Conservation (phyloP, 2,888 invertebrate species). For the Caenorhabditis sp. region DNA sequence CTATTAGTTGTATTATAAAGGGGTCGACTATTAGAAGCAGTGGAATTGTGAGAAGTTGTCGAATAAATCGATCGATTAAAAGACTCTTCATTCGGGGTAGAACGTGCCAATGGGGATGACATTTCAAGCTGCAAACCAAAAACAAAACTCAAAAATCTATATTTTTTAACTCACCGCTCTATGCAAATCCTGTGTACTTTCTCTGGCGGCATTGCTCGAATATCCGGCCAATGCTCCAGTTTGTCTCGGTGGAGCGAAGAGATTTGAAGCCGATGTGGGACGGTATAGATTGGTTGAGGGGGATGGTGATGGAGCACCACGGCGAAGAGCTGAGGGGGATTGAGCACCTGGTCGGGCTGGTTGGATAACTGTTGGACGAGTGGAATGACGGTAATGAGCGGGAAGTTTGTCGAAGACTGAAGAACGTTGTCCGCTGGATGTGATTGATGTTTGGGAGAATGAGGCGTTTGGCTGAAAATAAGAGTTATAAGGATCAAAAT, state of each 20-base stretch:
- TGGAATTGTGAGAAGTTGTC: neutral
- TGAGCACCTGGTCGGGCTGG: conserved; percentile 51
- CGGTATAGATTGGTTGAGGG: conserved; percentile 34
- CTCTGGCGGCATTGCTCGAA: conserved; percentile 36
- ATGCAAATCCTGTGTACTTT: conserved; percentile 45
- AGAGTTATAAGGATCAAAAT: neutral
- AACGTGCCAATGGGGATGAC: conserved; percentile 34
- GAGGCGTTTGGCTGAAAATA: conserved; percentile 53
- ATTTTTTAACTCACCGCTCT: conserved; percentile 38
- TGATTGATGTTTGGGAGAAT: conserved; percentile 53
- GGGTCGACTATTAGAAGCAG: conserved; percentile 10
- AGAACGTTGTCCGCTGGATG: conserved; percentile 36
- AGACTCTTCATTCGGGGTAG: conserved; percentile 35
- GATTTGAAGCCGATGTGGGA: conserved; percentile 45
- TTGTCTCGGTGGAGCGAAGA: conserved; percentile 46
- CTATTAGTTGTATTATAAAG: neutral
- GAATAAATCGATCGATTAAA: conserved; percentile 5
- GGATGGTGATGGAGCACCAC: conserved; percentile 11
- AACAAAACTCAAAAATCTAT: neutral
- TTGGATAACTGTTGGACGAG: conserved; percentile 60
- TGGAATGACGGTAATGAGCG: conserved; percentile 59
- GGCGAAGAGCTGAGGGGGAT: conserved; percentile 47
- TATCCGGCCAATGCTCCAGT: conserved; percentile 43
- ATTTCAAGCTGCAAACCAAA: conserved; percentile 14
- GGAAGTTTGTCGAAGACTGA: conserved; percentile 55